These are phyloP conservation scores for Mizuhopecten yessoensis DNA, from an alignment of 1,140 invertebrate species.

Conservation along the genomic window DNA sequence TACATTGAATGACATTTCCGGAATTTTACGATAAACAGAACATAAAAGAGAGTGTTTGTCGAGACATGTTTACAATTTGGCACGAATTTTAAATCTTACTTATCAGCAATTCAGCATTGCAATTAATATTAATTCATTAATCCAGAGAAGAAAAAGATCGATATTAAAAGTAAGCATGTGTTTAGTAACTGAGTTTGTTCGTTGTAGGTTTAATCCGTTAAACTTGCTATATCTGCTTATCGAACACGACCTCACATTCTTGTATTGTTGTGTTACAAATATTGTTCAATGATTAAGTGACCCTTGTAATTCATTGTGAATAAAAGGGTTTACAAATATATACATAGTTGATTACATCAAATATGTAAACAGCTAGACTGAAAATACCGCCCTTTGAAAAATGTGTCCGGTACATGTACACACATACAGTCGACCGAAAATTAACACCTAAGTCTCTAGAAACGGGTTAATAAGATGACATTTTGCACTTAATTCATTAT, in stretches of 20 bases:
- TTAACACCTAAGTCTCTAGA: too few relatives aligned
- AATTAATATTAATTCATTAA: neutral
- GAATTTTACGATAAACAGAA: neutral
- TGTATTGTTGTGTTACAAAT: neutral
- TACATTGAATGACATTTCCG: neutral
- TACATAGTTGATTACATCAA: neutral
- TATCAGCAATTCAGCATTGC: neutral
- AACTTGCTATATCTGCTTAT: too few relatives aligned
- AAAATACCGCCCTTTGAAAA: too few relatives aligned
- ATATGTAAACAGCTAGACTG: too few relatives aligned
- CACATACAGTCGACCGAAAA: too few relatives aligned
- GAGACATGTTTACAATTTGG: neutral
- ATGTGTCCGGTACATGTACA: too few relatives aligned
- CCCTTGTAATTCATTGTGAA: neutral
- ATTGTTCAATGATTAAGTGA: neutral
- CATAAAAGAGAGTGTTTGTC: neutral
- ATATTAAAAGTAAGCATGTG: too few relatives aligned
- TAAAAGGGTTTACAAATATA: neutral
- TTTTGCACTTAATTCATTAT: too few relatives aligned
- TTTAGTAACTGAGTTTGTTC: too few relatives aligned
- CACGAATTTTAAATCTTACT: neutral
- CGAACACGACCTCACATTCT: neutral
- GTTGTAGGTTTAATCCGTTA: too few relatives aligned
- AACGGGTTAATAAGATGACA: too few relatives aligned
- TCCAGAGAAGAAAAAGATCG: neutral